Evolutionary conservation across 2,797 vertebrate species (phyloP).

Genomic region (Gorsachius magnificus): DNA sequence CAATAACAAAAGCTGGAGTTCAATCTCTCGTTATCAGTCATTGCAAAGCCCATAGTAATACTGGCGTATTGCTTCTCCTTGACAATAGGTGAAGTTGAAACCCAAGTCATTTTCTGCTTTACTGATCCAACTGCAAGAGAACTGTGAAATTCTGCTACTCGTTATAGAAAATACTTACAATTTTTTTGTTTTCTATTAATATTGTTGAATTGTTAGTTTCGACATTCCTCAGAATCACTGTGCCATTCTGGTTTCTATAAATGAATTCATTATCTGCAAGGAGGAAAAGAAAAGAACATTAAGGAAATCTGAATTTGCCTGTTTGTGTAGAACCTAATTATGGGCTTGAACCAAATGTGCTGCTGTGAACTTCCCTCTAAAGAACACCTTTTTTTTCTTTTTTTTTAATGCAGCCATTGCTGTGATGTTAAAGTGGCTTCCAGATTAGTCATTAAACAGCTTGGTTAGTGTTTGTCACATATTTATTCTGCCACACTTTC

Average conservation of each 20-base stretch:
- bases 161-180: slow-evolving; percentile 85
- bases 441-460: not conserved
- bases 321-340: not conserved
- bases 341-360: not conserved
- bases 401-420: not conserved
- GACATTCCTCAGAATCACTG: slow-evolving; percentile 84
- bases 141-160: slow-evolving; percentile 32
- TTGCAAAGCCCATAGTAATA: not conserved
- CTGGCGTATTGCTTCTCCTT: slow-evolving; percentile 18
- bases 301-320: not conserved
- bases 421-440: not conserved
- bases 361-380: not conserved
- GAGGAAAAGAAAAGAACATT: slow-evolving; percentile 39
- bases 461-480: not conserved
- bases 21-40: slow-evolving; percentile 45
- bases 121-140: slow-evolving; percentile 15
- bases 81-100: slow-evolving; percentile 28
- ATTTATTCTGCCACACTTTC: not conserved
- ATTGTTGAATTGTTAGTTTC: slow-evolving; percentile 77
- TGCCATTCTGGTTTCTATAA: slow-evolving; percentile 85
- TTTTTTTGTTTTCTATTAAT: slow-evolving; percentile 89
- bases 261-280: slow-evolving; percentile 87
- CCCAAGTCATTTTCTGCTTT: slow-evolving; percentile 70
- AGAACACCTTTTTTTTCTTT: not conserved
- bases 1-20: slow-evolving; percentile 59